Percentiles rank a stretch among this genome's conserved stretches.
phyloP scores from a whole-genome alignment of 2,797 vertebrate genomes.

The Limosa lapponica region DNA sequence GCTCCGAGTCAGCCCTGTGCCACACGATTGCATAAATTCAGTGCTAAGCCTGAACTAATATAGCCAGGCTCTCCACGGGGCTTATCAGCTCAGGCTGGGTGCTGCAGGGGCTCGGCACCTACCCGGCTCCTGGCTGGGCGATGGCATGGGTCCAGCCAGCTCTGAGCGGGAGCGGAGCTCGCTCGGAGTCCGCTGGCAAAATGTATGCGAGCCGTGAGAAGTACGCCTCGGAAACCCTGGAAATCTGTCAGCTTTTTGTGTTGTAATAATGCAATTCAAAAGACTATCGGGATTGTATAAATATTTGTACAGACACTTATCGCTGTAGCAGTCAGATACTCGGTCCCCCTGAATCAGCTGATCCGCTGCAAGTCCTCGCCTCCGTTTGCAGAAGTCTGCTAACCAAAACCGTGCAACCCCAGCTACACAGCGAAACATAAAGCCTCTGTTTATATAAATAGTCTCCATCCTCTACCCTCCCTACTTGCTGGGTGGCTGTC shows the following conservation, averaged over 20 bases:
- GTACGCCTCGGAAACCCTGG: neutral
- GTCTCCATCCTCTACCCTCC: neutral
- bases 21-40: neutral
- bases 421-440: conserved; percentile 24
- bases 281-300: conserved; percentile 70
- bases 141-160: neutral
- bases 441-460: conserved; percentile 41
- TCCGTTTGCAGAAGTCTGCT: neutral
- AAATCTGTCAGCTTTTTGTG: conserved; percentile 59
- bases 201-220: neutral
- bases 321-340: conserved; percentile 55
- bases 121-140: fast-evolving
- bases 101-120: neutral
- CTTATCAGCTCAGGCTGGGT: neutral
- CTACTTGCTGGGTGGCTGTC: neutral
- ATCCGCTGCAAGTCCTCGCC: conserved; percentile 27
- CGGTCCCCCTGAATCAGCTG: conserved; percentile 37
- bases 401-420: conserved; percentile 21
- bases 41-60: neutral
- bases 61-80: neutral
- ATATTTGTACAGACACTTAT: conserved; percentile 79
- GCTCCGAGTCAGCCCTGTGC: neutral
- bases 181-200: neutral
- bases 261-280: conserved; percentile 66
- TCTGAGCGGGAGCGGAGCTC: neutral